Evolutionary conservation across 2,113 vertebrate species (phyloP).

Genomic region (Morphnarchus princeps): DNA sequence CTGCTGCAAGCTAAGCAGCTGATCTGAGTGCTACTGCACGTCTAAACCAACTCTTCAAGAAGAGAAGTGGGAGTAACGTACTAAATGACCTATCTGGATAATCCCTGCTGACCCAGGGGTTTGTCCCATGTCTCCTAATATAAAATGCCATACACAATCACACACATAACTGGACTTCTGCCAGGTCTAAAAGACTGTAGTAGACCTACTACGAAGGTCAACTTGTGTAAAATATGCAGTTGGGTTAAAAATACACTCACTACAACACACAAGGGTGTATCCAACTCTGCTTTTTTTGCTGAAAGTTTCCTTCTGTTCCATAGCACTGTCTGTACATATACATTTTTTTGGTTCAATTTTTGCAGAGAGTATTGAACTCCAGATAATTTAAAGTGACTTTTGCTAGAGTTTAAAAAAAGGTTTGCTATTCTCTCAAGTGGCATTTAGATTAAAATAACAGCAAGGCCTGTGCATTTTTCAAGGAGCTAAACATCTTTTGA

Average conservation of each 20-base stretch:
- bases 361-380: neutral
- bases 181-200: neutral
- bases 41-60: neutral
- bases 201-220: neutral
- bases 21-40: neutral
- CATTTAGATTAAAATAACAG: neutral
- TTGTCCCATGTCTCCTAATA: neutral
- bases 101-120: neutral
- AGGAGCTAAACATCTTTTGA: neutral
- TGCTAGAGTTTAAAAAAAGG: neutral
- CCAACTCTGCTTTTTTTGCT: neutral
- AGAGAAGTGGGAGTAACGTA: neutral
- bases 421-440: neutral
- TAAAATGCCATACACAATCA: neutral
- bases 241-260: neutral
- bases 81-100: neutral
- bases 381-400: neutral
- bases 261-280: neutral
- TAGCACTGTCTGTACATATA: neutral
- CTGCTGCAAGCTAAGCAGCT: neutral
- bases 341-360: neutral
- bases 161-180: neutral
- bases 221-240: neutral
- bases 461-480: neutral
- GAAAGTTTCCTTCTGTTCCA: neutral